Percentiles rank a stretch among this genome's conserved stretches.
phyloP scores from a whole-genome alignment of 1,140 invertebrate species.

The Pseudomyrmex flavicornis region DNA sequence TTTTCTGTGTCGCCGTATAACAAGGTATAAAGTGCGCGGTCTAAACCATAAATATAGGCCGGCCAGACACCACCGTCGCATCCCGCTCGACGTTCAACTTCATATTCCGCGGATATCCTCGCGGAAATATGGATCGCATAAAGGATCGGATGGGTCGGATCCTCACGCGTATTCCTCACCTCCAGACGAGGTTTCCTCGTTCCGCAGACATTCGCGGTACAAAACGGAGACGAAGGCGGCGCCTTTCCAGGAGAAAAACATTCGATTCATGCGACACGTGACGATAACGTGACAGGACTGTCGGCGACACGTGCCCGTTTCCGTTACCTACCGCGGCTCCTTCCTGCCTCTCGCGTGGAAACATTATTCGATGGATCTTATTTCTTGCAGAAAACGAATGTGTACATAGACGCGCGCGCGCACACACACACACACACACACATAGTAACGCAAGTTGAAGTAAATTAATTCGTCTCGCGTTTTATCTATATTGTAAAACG shows the following conservation, averaged over 20 bases:
- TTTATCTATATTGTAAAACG: slow-evolving; percentile 79
- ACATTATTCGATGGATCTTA: slow-evolving; percentile 55
- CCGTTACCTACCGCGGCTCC: slow-evolving; percentile 47
- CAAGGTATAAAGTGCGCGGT: slow-evolving; percentile 52
- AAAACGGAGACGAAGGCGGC: slow-evolving; percentile 59
- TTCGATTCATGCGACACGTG: slow-evolving; percentile 76
- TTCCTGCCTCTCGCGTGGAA: slow-evolving; percentile 33
- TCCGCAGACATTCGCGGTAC: slow-evolving; percentile 54
- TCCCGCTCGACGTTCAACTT: slow-evolving; percentile 35
- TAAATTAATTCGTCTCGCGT: slow-evolving; percentile 77
- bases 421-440: too few species aligned
- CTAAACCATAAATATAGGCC: slow-evolving; percentile 38
- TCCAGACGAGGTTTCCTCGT: slow-evolving; percentile 62
- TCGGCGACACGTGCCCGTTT: slow-evolving; percentile 64
- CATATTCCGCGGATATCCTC: slow-evolving; percentile 67
- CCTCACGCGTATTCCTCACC: slow-evolving; percentile 29
- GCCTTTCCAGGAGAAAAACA: slow-evolving; percentile 66
- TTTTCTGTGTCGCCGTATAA: slow-evolving; percentile 37
- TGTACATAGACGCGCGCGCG: too few species aligned
- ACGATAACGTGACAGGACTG: slow-evolving; percentile 82
- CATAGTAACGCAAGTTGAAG: slow-evolving; percentile 23
- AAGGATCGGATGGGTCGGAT: slow-evolving; percentile 63
- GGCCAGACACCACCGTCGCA: neutral
- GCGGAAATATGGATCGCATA: slow-evolving; percentile 70
- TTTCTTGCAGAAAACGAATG: slow-evolving; percentile 3